Conservation (phyloP, 2,113 vertebrate genomes). For the Monopterus albus region DNA sequence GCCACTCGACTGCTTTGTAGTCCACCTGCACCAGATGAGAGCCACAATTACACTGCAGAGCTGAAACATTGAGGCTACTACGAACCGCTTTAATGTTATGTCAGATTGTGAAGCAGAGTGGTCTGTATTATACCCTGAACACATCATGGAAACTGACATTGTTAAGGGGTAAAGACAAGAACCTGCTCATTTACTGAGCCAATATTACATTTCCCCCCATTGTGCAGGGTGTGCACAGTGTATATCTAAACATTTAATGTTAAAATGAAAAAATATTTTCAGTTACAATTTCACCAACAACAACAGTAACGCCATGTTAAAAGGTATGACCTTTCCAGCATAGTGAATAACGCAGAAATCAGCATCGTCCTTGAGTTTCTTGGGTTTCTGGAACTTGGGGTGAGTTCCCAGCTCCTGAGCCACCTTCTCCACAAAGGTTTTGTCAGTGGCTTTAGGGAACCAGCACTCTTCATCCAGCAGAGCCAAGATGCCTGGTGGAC, state of each 20-base stretch:
- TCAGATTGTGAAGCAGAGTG: too few species aligned
- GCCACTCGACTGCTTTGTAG: slow-evolving; percentile 96
- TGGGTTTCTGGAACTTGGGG: slow-evolving; percentile 96
- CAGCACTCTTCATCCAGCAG: slow-evolving; percentile 98
- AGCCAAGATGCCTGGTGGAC: slow-evolving; percentile 94
- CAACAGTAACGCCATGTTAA: too few species aligned
- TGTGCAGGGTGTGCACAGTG: too few species aligned
- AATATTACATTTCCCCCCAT: too few species aligned
- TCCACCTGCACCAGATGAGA: slow-evolving; percentile 86
- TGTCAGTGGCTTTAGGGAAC: slow-evolving; percentile 99
- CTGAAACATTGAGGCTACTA: background rate
- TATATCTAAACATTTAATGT: too few species aligned
- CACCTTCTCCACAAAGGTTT: slow-evolving; percentile 97
- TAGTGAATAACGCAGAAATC: slow-evolving; percentile 98
- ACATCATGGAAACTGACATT: too few species aligned
- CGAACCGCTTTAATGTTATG: background rate
- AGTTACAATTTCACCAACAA: too few species aligned
- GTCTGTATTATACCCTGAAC: too few species aligned
- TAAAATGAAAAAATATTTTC: too few species aligned
- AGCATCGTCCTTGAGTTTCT: slow-evolving; percentile 95
- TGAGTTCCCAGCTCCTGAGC: slow-evolving; percentile 93
- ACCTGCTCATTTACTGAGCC: too few species aligned
- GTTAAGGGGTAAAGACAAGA: background rate
- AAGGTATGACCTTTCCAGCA: slow-evolving; percentile 95
- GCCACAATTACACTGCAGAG: background rate